Conservation (phyloP, 2,888 invertebrate species). For the Lasius fuliginosus region DNA sequence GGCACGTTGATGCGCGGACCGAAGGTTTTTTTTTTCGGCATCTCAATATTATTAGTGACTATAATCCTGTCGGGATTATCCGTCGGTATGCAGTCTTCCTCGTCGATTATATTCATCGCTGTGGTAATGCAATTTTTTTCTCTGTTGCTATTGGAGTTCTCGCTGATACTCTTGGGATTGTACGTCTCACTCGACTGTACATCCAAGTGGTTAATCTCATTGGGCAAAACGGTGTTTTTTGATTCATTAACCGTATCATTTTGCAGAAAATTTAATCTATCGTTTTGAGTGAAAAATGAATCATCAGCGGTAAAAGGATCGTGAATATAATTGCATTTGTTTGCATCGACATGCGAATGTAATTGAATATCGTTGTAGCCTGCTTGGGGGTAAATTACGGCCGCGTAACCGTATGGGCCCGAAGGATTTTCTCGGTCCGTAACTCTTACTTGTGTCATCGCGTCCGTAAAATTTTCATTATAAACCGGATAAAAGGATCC, state of each 20-base stretch:
- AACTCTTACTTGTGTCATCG: slow-evolving; percentile 9
- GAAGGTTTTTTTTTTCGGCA: not conserved
- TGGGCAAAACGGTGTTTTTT: not conserved
- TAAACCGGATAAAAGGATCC: slow-evolving; percentile 72
- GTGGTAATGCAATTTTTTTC: slow-evolving; percentile 48
- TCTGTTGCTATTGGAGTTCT: slow-evolving; percentile 56
- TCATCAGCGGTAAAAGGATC: not conserved
- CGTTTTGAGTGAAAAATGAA: not conserved
- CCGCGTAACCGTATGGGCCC: slow-evolving; percentile 18
- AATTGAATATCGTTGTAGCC: slow-evolving; percentile 34
- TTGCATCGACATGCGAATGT: not conserved
- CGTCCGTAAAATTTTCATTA: slow-evolving; percentile 60
- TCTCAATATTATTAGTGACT: not conserved
- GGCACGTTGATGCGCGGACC: slow-evolving; percentile 63
- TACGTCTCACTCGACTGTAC: not conserved
- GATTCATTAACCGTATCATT: not conserved
- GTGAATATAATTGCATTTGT: not conserved
- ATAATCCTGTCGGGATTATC: not conserved
- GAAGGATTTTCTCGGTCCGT: not conserved
- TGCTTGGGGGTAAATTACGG: slow-evolving; percentile 49
- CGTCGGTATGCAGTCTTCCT: slow-evolving; percentile 56
- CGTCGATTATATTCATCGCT: slow-evolving; percentile 70
- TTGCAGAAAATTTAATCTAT: not conserved
- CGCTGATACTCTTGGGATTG: slow-evolving; percentile 41
- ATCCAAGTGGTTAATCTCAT: slow-evolving; percentile 37